Percentiles rank a stretch among this genome's conserved stretches.
Conservation (phyloP, 2,797 vertebrate genomes). For the Hapalemur alaotrensis region DNA sequence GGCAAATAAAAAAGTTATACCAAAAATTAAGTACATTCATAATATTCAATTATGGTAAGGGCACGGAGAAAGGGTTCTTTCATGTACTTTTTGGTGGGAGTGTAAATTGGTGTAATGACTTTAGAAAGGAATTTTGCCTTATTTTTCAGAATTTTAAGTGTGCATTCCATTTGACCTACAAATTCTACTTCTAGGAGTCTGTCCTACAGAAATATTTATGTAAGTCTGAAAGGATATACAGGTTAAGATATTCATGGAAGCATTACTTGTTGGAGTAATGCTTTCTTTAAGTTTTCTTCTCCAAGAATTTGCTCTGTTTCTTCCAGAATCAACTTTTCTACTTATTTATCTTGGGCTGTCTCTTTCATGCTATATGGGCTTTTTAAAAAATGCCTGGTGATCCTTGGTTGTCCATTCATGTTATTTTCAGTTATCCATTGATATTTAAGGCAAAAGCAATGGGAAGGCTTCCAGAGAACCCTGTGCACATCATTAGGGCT, state of each 20-base stretch:
- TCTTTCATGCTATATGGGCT: not conserved
- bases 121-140: constrained; percentile 14
- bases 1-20: not conserved
- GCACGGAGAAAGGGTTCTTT: not conserved
- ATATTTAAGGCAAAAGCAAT: not conserved
- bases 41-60: not conserved
- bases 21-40: not conserved
- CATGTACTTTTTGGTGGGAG: not conserved
- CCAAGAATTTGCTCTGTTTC: constrained; percentile 25
- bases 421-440: not conserved
- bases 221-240: not conserved
- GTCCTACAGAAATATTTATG: constrained; percentile 22
- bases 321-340: not conserved
- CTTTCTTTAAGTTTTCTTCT: constrained; percentile 5
- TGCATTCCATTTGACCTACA: not conserved
- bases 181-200: constrained; percentile 12
- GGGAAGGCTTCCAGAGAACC: not conserved
- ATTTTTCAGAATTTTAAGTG: not conserved
- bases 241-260: not conserved
- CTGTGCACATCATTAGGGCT: not conserved
- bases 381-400: not conserved
- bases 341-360: constrained; percentile 16
- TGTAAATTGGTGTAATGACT: not conserved
- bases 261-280: constrained; percentile 1
- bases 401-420: not conserved